These are phyloP conservation scores for Ditula angustiorana DNA, from an alignment of 2,888 invertebrate genomes.

Conservation along the genomic window DNA sequence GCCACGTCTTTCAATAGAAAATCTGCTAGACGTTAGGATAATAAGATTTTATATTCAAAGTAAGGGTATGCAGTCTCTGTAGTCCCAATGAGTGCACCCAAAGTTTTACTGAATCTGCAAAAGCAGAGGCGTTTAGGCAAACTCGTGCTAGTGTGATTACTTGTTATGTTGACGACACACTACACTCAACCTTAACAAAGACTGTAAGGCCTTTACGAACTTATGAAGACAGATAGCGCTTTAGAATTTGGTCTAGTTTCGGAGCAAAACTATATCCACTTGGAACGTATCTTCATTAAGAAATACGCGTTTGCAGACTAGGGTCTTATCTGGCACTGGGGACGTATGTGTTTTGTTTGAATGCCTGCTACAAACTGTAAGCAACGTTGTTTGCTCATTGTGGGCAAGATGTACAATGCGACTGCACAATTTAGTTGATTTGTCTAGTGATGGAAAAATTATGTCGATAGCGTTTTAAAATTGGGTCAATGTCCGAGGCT, in stretches of 20 bases:
- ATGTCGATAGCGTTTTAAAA: slow-evolving; percentile 42
- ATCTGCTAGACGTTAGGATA: no score
- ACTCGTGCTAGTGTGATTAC: not conserved
- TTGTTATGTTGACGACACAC: not conserved
- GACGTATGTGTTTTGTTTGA: not conserved
- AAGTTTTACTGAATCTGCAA: not conserved
- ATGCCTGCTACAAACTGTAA: slow-evolving; percentile 13
- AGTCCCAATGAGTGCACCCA: no score
- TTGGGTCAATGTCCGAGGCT: slow-evolving; percentile 8
- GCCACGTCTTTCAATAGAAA: no score
- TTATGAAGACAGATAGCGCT: not conserved
- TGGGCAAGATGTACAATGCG: slow-evolving; percentile 20
- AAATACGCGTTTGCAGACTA: not conserved
- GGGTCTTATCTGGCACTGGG: not conserved
- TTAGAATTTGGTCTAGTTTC: not conserved
- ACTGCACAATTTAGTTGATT: slow-evolving; percentile 59
- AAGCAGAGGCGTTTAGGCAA: not conserved
- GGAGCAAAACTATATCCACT: not conserved
- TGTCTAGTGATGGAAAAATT: slow-evolving; percentile 48
- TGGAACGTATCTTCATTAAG: not conserved
- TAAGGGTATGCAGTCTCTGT: no score
- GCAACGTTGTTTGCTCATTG: not conserved
- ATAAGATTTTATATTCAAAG: no score
- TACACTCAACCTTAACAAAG: not conserved
- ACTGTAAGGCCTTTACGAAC: not conserved